These are phyloP conservation scores for Leuctra nigra DNA, from an alignment of 2,888 invertebrate genomes.

Conservation along the genomic window DNA sequence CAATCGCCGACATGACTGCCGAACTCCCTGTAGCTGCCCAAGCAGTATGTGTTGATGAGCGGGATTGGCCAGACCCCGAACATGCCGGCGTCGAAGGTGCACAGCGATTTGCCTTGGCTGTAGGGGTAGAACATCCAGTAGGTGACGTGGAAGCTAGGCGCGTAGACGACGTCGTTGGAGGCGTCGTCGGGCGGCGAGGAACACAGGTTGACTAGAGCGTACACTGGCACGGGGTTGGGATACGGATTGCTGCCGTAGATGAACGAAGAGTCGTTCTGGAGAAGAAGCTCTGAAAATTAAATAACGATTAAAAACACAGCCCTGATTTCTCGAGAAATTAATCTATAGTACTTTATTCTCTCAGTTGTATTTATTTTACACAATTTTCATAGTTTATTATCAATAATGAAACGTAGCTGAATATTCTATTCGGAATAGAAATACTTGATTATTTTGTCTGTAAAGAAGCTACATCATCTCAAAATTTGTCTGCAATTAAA, in stretches of 20 bases:
- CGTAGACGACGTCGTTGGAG: neutral
- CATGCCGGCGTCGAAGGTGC: slow-evolving; percentile 43
- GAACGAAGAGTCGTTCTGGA: slow-evolving; percentile 48
- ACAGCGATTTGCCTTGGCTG: slow-evolving; percentile 53
- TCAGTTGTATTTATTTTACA: no score
- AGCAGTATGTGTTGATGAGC: slow-evolving; percentile 49
- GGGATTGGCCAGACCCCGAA: slow-evolving; percentile 55
- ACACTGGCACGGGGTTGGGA: slow-evolving; percentile 42
- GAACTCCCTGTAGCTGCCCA: slow-evolving; percentile 50
- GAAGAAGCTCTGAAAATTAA: slow-evolving; percentile 38
- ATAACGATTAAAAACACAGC: no score
- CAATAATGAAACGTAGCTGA: no score
- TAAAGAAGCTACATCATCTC: no score
- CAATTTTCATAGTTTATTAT: no score
- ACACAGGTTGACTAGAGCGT: slow-evolving; percentile 51
- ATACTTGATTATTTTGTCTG: no score
- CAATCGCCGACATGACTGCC: slow-evolving; percentile 63
- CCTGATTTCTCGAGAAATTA: no score
- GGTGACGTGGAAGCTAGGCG: slow-evolving; percentile 52
- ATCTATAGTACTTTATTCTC: no score
- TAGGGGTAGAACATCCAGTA: slow-evolving; percentile 67
- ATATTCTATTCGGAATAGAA: no score
- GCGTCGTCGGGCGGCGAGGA: neutral
- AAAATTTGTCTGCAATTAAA: no score
- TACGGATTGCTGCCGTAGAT: slow-evolving; percentile 53